Base-by-base conservation (phyloP, 2,888 invertebrate genomes). In the Syrista parreyssii region DNA sequence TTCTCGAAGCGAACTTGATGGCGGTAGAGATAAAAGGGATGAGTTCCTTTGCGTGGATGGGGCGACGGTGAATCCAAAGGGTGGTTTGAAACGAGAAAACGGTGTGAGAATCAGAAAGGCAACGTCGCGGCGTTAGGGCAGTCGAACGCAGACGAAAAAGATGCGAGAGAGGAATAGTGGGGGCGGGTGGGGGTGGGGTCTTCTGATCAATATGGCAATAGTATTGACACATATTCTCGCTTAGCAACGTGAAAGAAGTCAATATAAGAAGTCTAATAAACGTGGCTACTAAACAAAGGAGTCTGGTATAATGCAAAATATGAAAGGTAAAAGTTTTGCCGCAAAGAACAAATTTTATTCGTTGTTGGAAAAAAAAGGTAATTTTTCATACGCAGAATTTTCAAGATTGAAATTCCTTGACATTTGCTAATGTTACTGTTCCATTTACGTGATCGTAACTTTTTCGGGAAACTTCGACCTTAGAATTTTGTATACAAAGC, bases 21-120 rank as follows among this genome's bases (percentile, higher is more conserved):
- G 75, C 32, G 30, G 75, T 9, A 71, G 76, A 34, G 68, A 68
- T 32, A 73, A 73, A 68, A 31, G 76, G 33, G 23, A 40, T 75
- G 33, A 11, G 36, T 33, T 33, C 69, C 23, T 30, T n/a, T 69
- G 34, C 15, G 78, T 15, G 9, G 76, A 36, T 68, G 73, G 31
- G 11, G 68, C 30, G 12, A 30, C 30, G 31, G 74, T 6, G 55
- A 55, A 55, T 55, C 55, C 55, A 55, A 55, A 55, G 23, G 55
- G 9, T 55, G 9, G 55, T 55, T 23, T 55, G 55, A 55, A 55
- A 55, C 55, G 55, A 55, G 55, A 55, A 55, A 15, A 23, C 55
- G 23, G 55, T 55, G 40, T 55, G 55, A 9, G 55, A 55, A 55
- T 55, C 55, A 55, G 55, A 23, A 55, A 55, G 23, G 23, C 55